Evolutionary conservation across 2,113 vertebrate genomes (phyloP).

Genomic region (Callionymus lyra): DNA sequence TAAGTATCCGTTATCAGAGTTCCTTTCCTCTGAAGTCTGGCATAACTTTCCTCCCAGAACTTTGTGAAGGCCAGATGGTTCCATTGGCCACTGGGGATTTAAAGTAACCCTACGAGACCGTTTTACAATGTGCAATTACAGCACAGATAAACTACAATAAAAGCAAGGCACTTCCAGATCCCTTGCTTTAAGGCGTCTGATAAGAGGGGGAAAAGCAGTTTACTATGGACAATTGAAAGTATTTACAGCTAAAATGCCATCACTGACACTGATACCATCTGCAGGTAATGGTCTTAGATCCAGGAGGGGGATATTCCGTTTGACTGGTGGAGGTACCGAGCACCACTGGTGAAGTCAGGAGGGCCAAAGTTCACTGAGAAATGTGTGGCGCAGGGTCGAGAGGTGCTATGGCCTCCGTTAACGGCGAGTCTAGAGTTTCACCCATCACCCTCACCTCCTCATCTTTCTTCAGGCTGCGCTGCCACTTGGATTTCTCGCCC

Average conservation of each 20-base stretch:
- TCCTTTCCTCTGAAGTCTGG: conserved; percentile 51
- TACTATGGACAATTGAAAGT: conserved; percentile 52
- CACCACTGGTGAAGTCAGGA: conserved; percentile 55
- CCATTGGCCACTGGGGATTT: conserved; percentile 57
- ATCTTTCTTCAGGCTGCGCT: conserved; percentile 41
- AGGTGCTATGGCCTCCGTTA: conserved; percentile 62
- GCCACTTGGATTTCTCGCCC: conserved; percentile 51
- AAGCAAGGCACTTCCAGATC: conserved; percentile 59
- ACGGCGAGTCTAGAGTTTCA: conserved; percentile 65
- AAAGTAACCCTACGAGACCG: conserved; percentile 49
- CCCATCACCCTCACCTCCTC: conserved; percentile 39
- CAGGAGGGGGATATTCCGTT: conserved; percentile 15
- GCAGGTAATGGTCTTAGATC: conserved; percentile 55
- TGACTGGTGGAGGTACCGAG: conserved; percentile 40
- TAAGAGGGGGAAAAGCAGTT: conserved; percentile 46
- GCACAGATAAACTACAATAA: conserved; percentile 63
- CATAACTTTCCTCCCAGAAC: conserved; percentile 59
- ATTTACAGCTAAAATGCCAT: conserved; percentile 44
- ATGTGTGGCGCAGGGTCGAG: conserved; percentile 65
- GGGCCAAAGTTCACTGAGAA: conserved; percentile 65
- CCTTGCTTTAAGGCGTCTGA: conserved; percentile 41
- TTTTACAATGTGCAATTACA: conserved; percentile 64
- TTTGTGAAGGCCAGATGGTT: conserved; percentile 64
- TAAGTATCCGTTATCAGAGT: conserved; percentile 53
- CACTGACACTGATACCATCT: conserved; percentile 71